Percentiles rank a stretch among this genome's conserved stretches.
phyloP scores from a whole-genome alignment of 1,140 invertebrate genomes.

The Ips nitidus region DNA sequence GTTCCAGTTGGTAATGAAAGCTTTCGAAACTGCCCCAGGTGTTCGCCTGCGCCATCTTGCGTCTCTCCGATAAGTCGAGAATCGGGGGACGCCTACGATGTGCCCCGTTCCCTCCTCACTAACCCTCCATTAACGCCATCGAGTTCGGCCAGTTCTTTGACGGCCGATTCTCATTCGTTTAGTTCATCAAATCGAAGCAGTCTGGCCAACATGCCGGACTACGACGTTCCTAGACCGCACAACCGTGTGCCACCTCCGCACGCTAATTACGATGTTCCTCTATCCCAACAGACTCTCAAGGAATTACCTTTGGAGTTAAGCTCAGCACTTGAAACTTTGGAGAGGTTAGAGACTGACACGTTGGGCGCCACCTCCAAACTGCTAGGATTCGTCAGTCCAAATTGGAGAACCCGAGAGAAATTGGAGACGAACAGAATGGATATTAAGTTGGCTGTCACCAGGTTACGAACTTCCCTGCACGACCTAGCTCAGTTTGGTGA shows the following conservation, averaged over 20 bases:
- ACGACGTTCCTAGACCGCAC: conserved; percentile 62
- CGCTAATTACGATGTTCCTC: conserved; percentile 65
- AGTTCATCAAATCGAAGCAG: conserved; percentile 53
- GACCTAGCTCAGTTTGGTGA: conserved; percentile 87
- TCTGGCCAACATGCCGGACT: conserved; percentile 63
- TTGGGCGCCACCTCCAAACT: conserved; percentile 64
- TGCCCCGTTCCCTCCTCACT: conserved; percentile 54
- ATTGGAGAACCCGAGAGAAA: conserved; percentile 75
- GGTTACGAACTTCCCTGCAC: conserved; percentile 74
- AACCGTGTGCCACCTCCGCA: conserved; percentile 38
- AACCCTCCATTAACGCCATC: conserved; percentile 60
- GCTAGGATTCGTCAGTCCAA: conserved; percentile 76
- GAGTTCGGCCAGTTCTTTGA: conserved; percentile 59
- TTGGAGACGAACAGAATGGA: conserved; percentile 66
- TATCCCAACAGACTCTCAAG: conserved; percentile 56
- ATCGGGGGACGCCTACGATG: conserved; percentile 58
- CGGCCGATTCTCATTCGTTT: conserved; percentile 53
- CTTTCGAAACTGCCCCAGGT: conserved; percentile 47
- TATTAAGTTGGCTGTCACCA: conserved; percentile 73
- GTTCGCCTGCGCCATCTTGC: conserved; percentile 49
- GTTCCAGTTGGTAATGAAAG: conserved; percentile 58
- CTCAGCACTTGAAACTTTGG: conserved; percentile 81
- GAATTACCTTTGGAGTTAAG: conserved; percentile 81
- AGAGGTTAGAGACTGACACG: conserved; percentile 73
- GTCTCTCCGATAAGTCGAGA: conserved; percentile 47